Base-by-base conservation (phyloP, 2,113 vertebrate species). In the Hippocampus comes region DNA sequence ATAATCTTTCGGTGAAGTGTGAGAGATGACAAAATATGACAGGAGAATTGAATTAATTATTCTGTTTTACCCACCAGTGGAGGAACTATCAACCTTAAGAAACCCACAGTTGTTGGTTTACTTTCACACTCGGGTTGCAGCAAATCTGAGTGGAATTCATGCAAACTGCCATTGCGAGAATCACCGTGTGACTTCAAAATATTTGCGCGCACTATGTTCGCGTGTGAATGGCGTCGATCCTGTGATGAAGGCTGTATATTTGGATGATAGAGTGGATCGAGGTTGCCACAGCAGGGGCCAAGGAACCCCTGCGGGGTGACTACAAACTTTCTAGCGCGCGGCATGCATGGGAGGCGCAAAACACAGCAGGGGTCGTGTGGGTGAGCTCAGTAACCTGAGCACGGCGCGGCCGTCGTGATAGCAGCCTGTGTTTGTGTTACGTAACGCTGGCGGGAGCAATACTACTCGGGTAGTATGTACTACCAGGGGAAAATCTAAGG, bases 381-480 rank as follows among this genome's bases (percentile, higher is more conserved):
- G 73, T 73, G n/a, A 11, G 21, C 3, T 63, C 48, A 69, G 88
- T 79, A 90, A 91, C 79, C 68, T 34, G 79, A 91, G 82, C 65
- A 30, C 65, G 69, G 68, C 63, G 72, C 43, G n/a, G 49, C 63
- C 1, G 67, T 93, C 76, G 90, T 89, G 89, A 93, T 89, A 90
- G 90, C 90, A 92, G 86, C 77, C 82, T 64, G 80, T 93, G 89
- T 93, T 91, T 91, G 80, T 78, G 87, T 93, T 91, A 86, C 74
- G 85, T 90, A 92, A 92, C 75, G 17, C 10, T 2, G 67, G 78
- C 76, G 78, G 70, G 70, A 61, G 82, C 80, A 89, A 77, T 84
- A 76, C 82, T 83, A 89, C 81, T 74, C n/a, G 67, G 61, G 49
- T 76, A 76, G 77, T 73, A 72, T 77, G 80, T 74, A 67, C 82